phyloP scores from a whole-genome alignment of 2,888 invertebrate species.

The Encarsia formosa region DNA sequence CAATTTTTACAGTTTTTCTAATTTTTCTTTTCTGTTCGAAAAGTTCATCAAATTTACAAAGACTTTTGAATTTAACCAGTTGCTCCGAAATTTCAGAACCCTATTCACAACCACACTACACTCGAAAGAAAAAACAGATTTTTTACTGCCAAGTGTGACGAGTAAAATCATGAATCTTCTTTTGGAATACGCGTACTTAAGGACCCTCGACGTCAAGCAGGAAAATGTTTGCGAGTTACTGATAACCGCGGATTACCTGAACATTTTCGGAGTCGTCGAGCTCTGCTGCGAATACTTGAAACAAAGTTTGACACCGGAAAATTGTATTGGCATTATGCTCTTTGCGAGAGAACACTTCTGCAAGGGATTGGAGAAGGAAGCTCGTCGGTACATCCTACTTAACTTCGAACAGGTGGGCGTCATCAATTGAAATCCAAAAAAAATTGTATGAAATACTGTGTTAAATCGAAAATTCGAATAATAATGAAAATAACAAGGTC shows the following conservation, averaged over 20 bases:
- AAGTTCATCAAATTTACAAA: too few species aligned
- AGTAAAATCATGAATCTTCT: constrained; percentile 73
- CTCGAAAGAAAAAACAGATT: constrained; percentile 64
- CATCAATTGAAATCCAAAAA: too few species aligned
- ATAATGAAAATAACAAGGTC: constrained; percentile 49
- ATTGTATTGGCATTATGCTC: constrained; percentile 79
- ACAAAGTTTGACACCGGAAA: constrained; percentile 65
- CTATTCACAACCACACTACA: constrained; percentile 78
- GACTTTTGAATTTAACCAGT: too few species aligned
- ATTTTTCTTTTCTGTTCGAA: too few species aligned
- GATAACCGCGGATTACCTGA: constrained; percentile 83
- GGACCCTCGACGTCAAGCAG: constrained; percentile 69
- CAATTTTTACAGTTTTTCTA: too few species aligned
- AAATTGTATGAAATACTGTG: too few species aligned
- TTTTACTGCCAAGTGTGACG: constrained; percentile 72
- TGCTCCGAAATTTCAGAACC: constrained; percentile 57
- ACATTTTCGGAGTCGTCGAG: constrained; percentile 75
- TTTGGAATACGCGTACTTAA: constrained; percentile 80
- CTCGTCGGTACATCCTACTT: constrained; percentile 68
- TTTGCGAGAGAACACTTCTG: constrained; percentile 78
- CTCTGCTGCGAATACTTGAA: constrained; percentile 76
- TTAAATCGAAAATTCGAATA: too few species aligned
- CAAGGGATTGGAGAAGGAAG: constrained; percentile 64
- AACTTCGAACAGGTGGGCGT: constrained; percentile 67
- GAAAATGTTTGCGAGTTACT: constrained; percentile 79